These are phyloP conservation scores for Montipora efflorescens DNA, from an alignment of 64 coral and sea anemone genomes.

Conservation along the genomic window DNA sequence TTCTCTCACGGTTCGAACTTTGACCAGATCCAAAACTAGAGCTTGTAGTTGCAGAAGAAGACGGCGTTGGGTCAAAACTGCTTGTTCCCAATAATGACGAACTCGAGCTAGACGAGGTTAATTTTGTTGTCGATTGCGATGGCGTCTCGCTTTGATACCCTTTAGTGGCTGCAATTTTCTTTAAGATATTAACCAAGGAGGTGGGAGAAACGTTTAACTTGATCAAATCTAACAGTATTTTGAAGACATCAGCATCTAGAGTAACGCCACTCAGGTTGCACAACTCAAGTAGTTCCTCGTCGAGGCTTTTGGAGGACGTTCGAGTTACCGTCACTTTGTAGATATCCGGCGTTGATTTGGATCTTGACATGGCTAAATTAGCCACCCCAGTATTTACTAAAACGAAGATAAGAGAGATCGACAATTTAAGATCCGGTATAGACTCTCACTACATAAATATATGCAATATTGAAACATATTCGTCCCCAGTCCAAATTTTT, in stretches of 20 bases:
- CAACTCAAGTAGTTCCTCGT: constrained; percentile 90
- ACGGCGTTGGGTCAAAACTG: constrained; percentile 4
- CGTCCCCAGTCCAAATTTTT: no score
- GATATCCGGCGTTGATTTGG: constrained; percentile 74
- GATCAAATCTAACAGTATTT: constrained; percentile 95
- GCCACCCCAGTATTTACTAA: no score
- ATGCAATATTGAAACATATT: no score
- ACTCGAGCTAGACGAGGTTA: not conserved
- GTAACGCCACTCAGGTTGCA: constrained; percentile 96
- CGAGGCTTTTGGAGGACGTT: constrained; percentile 74
- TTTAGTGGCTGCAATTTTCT: constrained; percentile 81
- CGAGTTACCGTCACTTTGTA: constrained; percentile 86
- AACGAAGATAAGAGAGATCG: no score
- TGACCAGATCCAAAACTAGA: not conserved
- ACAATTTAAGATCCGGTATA: no score
- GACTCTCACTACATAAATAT: no score
- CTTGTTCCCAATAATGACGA: not conserved
- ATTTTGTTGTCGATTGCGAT: constrained; percentile 10
- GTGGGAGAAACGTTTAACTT: constrained; percentile 94
- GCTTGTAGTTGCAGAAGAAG: not conserved
- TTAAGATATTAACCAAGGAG: constrained; percentile 88
- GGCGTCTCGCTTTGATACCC: constrained; percentile 32
- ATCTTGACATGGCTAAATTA: constrained; percentile 74
- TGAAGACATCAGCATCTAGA: constrained; percentile 92
- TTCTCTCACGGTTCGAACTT: constrained; percentile 16